A percentile compares a stretch with the other conserved stretches of the same genome.
Conservation (phyloP, 2,797 vertebrate species). For the Tragelaphus oryx region DNA sequence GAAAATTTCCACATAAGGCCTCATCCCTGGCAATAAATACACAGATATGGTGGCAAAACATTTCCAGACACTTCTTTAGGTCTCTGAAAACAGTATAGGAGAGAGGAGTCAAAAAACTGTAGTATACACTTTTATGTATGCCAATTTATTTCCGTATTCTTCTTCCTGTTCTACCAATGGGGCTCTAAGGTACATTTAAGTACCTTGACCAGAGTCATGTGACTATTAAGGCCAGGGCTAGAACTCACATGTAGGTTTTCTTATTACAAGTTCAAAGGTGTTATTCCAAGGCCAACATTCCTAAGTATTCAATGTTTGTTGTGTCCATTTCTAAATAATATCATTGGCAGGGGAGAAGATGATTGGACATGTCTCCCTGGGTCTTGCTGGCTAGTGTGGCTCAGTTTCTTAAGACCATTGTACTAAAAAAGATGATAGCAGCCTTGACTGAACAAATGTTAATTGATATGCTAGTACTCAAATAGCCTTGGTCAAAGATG, state of each 20-base stretch:
- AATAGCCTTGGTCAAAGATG: background rate
- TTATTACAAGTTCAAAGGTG: background rate
- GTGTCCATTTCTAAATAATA: background rate
- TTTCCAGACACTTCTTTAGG: conserved; percentile 31
- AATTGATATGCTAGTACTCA: background rate
- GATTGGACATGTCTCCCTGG: background rate
- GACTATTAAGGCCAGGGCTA: background rate
- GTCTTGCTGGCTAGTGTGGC: background rate
- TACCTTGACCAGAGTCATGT: background rate
- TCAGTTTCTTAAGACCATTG: conserved; percentile 4
- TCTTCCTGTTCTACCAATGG: background rate
- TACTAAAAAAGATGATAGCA: conserved; percentile 16
- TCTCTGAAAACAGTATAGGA: background rate
- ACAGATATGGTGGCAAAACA: background rate
- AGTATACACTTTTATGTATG: background rate
- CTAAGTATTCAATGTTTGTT: background rate
- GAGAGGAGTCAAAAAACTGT: background rate
- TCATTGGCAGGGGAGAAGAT: background rate
- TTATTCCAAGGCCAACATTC: background rate
- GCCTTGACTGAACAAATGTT: background rate
- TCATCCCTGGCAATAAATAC: background rate
- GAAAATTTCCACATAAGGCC: background rate
- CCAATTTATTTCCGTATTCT: background rate
- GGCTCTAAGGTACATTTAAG: background rate
- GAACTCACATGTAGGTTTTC: background rate